Evolutionary conservation across 1,140 invertebrate genomes (phyloP).

Genomic region (Nomia melanderi): DNA sequence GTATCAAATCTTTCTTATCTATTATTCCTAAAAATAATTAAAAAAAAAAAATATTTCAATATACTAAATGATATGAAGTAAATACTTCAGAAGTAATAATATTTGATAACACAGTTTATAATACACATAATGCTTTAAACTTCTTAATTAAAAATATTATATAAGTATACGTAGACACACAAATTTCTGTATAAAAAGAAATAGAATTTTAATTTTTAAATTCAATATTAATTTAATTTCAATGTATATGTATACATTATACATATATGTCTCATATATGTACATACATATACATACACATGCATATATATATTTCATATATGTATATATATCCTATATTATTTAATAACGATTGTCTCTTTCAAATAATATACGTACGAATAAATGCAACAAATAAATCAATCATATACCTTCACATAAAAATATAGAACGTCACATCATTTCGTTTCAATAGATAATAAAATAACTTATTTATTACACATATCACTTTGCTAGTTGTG

Average conservation of each 20-base stretch:
- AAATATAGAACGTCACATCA: neutral
- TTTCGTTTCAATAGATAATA: neutral
- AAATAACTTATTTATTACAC: neutral
- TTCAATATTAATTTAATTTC: neutral
- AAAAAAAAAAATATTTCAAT: neutral
- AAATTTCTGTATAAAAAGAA: no score
- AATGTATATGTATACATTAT: no score
- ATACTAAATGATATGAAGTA: no score
- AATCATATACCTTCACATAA: neutral
- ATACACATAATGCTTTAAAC: neutral
- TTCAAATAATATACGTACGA: no score
- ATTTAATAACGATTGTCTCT: no score
- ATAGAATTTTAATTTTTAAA: neutral
- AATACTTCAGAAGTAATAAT: neutral
- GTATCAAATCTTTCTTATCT: constrained; percentile 4
- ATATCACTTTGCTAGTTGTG: neutral
- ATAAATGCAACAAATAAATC: neutral
- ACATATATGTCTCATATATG: no score
- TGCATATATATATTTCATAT: no score
- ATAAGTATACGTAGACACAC: no score
- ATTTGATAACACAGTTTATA: neutral
- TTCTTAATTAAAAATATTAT: neutral
- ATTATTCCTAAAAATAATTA: constrained; percentile 18
- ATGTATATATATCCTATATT: no score
- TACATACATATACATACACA: no score